A percentile compares a stretch with the other conserved stretches of the same genome.
Evolutionary conservation across 2,888 invertebrate genomes (phyloP).

Genomic region (Drosophila meridionalis): DNA sequence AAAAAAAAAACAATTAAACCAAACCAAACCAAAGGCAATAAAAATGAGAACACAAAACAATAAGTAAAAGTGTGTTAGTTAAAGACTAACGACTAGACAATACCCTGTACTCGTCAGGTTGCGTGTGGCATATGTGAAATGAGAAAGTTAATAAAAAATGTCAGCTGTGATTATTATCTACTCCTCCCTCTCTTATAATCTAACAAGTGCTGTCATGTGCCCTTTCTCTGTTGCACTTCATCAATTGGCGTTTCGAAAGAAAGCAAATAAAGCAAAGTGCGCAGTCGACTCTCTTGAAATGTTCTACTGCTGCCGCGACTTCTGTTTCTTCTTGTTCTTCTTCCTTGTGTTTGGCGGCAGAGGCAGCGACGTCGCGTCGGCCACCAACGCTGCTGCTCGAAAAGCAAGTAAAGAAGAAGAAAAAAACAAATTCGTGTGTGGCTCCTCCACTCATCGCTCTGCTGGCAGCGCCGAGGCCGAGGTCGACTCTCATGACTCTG

Average conservation of each 20-base stretch:
- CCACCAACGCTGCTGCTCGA: conserved; percentile 76
- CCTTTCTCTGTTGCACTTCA: neutral
- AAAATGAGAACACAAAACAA: conserved; percentile 31
- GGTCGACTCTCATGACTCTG: conserved; percentile 60
- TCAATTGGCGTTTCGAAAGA: neutral
- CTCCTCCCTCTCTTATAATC: neutral
- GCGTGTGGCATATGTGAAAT: neutral
- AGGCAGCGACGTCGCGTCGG: conserved; percentile 38
- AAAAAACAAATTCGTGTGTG: conserved; percentile 69
- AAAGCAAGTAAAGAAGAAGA: conserved; percentile 15
- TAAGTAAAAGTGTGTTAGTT: neutral
- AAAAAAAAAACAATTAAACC: conserved; percentile 64
- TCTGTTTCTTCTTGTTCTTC: conserved; percentile 18
- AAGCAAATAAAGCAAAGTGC: conserved; percentile 25
- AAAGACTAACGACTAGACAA: neutral
- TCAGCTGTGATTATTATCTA: neutral
- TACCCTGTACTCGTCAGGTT: neutral
- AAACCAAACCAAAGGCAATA: conserved; percentile 58
- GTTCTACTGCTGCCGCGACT: conserved; percentile 22
- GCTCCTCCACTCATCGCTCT: conserved; percentile 53
- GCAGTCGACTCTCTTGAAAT: conserved; percentile 13
- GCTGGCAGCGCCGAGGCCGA: conserved; percentile 57
- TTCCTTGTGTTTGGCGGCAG: conserved; percentile 27
- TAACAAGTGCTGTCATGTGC: neutral
- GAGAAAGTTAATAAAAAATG: too few species aligned